Evolutionary conservation across 2,113 vertebrate genomes (phyloP), one percentile per base, ranked within the genome.

Genomic region (Periophthalmus modestus): DNA sequence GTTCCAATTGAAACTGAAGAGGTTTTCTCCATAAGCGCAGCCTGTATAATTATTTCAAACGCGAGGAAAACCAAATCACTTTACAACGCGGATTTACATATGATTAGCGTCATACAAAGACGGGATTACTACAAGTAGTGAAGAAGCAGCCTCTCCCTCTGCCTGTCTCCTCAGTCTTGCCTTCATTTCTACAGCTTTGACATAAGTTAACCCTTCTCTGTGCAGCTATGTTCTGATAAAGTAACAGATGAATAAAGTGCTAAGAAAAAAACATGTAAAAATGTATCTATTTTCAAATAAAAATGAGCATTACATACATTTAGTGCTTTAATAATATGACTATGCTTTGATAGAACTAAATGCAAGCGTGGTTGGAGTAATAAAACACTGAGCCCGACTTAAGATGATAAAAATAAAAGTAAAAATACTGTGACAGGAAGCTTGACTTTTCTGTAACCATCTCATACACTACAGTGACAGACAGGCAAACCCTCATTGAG

Each of bases 51-150:
- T 91, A 92, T 93, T 92, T 91, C 89, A 91, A 91, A 91, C 89
- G 85, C 63, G 79, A 81, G 87, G 87, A 92, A 92, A 89, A 89
- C 74, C 84, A 91, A 92, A 93, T 92, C 85, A 88, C 89, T 92
- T 91, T 89, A 91, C 84, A 85, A 91, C 81, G 87, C 77, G 86
- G 89, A 93, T 93, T 94, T 93, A 89, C 91, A 93, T 93, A 91
- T 91, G 82, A 92, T 93, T 93, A 91, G 82, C 73, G 85, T 91
- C 90, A 81, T 89, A 91, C 87, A 91, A 92, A 92, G 87, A 83
- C 85, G 21, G 91, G 91, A 89, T 92, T 92, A 92, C 90, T 69
- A 84, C 78, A 72, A 85, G 88, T 83, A 84, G 85, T 80, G 11
- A 57, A 84, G 81, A 82, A 84, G 84, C 82, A 87, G 83, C 81